Conservation (phyloP, 2,797 vertebrate genomes). For the Chloroceryle amazona region DNA sequence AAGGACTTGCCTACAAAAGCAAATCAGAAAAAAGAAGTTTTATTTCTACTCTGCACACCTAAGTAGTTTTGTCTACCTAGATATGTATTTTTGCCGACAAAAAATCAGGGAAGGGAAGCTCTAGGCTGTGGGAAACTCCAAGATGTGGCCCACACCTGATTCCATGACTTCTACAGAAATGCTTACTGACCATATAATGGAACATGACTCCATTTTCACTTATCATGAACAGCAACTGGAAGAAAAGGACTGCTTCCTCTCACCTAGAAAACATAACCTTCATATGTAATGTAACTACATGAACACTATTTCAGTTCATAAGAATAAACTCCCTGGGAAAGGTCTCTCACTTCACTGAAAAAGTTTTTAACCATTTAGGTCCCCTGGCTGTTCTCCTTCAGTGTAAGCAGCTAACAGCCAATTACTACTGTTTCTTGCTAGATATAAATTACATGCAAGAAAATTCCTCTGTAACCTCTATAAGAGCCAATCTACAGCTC, state of each 20-base stretch:
- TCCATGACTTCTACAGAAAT: neutral
- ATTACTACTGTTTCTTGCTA: neutral
- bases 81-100: neutral
- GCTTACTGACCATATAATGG: neutral
- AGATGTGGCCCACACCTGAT: neutral
- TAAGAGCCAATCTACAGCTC: neutral
- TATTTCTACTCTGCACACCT: neutral
- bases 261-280: neutral
- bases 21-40: neutral
- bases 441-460: neutral
- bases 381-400: neutral
- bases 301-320: neutral
- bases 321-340: neutral
- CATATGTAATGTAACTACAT: neutral
- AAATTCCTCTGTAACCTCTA: neutral
- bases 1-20: neutral
- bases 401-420: neutral
- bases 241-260: neutral
- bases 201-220: accelerated
- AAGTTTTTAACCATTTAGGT: neutral
- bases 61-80: neutral
- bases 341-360: neutral
- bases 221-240: neutral
- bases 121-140: neutral
- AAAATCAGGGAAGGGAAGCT: neutral